Percentiles rank a stretch among this genome's conserved stretches.
phyloP scores from a whole-genome alignment of 2,888 invertebrate species.

The Spodoptera littoralis region DNA sequence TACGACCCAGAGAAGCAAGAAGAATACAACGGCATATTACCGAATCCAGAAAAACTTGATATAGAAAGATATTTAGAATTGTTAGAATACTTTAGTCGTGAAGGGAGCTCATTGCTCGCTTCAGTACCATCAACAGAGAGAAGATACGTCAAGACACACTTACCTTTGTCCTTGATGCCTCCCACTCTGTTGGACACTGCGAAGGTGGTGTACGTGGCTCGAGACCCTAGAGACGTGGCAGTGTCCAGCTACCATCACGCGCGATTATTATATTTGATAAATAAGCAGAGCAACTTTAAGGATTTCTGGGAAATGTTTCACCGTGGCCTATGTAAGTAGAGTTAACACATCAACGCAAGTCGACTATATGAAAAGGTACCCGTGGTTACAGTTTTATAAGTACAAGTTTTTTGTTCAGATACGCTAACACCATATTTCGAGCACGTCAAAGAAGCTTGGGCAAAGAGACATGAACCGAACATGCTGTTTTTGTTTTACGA shows the following conservation, averaged over 20 bases:
- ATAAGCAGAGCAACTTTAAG: conserved; percentile 90
- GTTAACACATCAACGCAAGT: too few species aligned
- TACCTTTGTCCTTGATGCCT: conserved; percentile 93
- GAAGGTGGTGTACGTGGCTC: conserved; percentile 93
- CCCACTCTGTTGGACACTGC: conserved; percentile 87
- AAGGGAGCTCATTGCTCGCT: conserved; percentile 35
- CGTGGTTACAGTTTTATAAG: too few species aligned
- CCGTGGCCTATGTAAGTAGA: conserved; percentile 82
- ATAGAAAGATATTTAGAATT: conserved; percentile 6
- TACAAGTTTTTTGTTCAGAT: conserved; percentile 78
- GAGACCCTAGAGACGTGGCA: conserved; percentile 95
- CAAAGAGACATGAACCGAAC: conserved; percentile 90
- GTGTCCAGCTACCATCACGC: conserved; percentile 95
- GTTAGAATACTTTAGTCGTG: conserved; percentile 1
- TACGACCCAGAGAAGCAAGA: conserved; percentile 8
- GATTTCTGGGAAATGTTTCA: conserved; percentile 89
- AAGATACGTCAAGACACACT: conserved; percentile 90
- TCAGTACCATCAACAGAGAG: conserved; percentile 65
- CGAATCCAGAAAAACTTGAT: conserved; percentile 12
- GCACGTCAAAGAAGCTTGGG: conserved; percentile 94
- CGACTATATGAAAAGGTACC: not conserved
- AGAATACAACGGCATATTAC: not conserved
- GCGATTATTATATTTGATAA: conserved; percentile 91
- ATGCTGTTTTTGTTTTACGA: conserved; percentile 94
- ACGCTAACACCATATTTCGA: conserved; percentile 94